Base-by-base conservation (phyloP, 2,888 invertebrate genomes). In the Melitaea athalia region DNA sequence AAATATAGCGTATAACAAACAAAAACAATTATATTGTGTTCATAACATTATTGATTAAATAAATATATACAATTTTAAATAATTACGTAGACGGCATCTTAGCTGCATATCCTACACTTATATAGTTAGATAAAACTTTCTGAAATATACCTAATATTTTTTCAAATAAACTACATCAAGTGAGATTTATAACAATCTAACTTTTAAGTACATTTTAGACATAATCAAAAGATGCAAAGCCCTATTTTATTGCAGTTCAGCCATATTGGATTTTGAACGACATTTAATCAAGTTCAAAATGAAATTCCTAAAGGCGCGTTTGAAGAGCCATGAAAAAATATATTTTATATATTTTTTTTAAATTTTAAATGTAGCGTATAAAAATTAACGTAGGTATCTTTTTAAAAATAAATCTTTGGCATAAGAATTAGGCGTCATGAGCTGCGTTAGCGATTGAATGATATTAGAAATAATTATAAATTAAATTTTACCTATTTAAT, bases 401-500 rank as follows among this genome's bases (percentile, higher is more conserved):
- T 55, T 59, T 50, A 57, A 3, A 43, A 52, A 52, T 14, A 59
- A 38, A 55, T 73, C 72, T 73, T 73, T 73, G 73, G 72, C 67
- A 70, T 59, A 65, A 50, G n/a, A 69, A 53, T 57, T 63, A 64
- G 73, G 68, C 65, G 67, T 72, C 62, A 72, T 60, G 50, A 64
- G 55, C 64, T 52, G 66, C 49, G 50, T 64, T n/a, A 17, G 59
- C n/a, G 64, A 31, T 24, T 53, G 12, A n/a, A 49, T n/a, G 5
- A 49, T 49, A n/a, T 31, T 6, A 31, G 14, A 17, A 11, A 53
- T 53, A 31, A 53, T 14, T 31, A 31, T 53, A 53, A 53, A 53
- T 53, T 31, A 53, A 53, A 53, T 64, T 45, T 38, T 10, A 42
- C 38, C 38, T 57, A 57, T n/a, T n/a, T n/a, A n/a, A 57, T 57